Evolutionary conservation across 2,113 vertebrate genomes (phyloP).

Genomic region (Actinemys pallida): DNA sequence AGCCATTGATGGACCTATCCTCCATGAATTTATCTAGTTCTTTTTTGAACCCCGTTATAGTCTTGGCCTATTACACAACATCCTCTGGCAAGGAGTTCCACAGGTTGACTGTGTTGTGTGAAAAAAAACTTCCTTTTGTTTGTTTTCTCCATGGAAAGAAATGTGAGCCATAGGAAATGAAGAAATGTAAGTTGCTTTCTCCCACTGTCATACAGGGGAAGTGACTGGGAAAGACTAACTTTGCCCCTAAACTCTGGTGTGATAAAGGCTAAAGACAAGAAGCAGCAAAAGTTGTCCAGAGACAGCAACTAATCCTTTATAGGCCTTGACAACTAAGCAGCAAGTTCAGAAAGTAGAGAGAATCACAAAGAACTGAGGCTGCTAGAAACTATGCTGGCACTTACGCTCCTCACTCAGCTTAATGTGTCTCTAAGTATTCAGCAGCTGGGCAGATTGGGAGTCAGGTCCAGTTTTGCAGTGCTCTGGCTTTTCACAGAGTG

Average conservation of each 20-base stretch:
- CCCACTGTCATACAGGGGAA: constrained; percentile 14
- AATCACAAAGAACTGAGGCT: constrained; percentile 31
- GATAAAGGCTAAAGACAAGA: not conserved
- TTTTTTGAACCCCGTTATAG: no score
- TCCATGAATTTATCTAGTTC: no score
- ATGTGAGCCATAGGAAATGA: constrained; percentile 10
- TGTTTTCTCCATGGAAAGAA: not conserved
- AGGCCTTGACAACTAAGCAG: not conserved
- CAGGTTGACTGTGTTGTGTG: no score
- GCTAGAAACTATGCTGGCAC: constrained; percentile 25
- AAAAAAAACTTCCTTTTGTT: no score
- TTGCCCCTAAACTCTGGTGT: not conserved
- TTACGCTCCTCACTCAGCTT: not conserved
- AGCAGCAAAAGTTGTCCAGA: not conserved
- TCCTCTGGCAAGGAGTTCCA: no score
- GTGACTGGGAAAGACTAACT: constrained; percentile 8
- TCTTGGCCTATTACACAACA: no score
- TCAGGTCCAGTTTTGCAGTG: not conserved
- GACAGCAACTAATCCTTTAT: constrained; percentile 30
- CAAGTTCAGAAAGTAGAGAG: constrained; percentile 48
- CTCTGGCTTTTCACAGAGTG: not conserved
- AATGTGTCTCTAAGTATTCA: constrained; percentile 14
- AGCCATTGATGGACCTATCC: no score
- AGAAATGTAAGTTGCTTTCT: constrained; percentile 28
- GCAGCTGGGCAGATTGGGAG: not conserved